phyloP scores from a whole-genome alignment of 2,888 invertebrate genomes.

The Junonia oenone region DNA sequence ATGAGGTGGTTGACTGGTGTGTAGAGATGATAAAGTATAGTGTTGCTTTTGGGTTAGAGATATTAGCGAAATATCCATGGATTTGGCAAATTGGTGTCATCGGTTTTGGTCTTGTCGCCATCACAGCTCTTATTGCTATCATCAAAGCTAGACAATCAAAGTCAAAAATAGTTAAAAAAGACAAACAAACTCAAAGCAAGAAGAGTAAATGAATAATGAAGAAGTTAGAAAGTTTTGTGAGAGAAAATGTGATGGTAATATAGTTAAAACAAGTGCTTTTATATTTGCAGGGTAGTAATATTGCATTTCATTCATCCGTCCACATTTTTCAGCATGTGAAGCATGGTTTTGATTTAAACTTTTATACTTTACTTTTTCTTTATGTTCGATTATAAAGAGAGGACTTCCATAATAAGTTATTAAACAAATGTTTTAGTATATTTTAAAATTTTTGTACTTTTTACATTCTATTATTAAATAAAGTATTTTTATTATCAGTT shows the following conservation, averaged over 20 bases:
- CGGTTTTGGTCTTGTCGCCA: constrained; percentile 72
- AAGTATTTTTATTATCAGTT: neutral
- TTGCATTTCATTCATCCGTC: constrained; percentile 17
- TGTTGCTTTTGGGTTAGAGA: constrained; percentile 52
- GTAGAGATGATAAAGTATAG: constrained; percentile 60
- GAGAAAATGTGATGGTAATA: neutral
- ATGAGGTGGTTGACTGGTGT: constrained; percentile 69
- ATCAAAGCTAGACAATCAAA: constrained; percentile 61
- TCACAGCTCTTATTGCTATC: constrained; percentile 69
- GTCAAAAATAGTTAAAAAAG: constrained; percentile 62
- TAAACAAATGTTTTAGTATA: neutral
- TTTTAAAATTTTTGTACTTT: neutral
- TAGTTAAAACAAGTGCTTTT: constrained; percentile 1
- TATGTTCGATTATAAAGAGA: neutral
- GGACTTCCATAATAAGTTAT: neutral
- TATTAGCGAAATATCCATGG: constrained; percentile 65
- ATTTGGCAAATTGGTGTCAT: constrained; percentile 66
- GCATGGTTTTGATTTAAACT: neutral
- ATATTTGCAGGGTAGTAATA: constrained; percentile 11
- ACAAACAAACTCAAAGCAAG: constrained; percentile 39
- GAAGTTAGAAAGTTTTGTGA: neutral
- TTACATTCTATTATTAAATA: neutral
- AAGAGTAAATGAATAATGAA: constrained; percentile 53
- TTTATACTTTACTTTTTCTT: neutral
- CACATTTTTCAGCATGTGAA: neutral